A percentile compares a stretch with the other conserved stretches of the same genome.
Conservation (phyloP, 2,113 vertebrate species). For the Varanus komodoensis region DNA sequence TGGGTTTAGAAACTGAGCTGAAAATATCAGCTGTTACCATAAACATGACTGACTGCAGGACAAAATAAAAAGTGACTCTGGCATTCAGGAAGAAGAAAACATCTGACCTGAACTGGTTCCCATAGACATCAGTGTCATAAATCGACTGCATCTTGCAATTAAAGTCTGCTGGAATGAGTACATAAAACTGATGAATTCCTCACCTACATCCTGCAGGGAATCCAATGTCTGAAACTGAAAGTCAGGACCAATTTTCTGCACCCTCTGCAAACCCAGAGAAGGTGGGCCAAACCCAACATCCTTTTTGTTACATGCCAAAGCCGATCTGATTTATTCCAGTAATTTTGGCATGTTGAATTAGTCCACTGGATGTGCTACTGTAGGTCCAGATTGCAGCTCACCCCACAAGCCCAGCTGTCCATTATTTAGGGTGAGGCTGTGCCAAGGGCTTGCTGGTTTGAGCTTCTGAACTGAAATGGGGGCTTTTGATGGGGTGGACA, state of each 20-base stretch:
- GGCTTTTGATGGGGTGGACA: neutral
- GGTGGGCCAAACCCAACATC: neutral
- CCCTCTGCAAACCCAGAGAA: neutral
- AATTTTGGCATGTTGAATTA: slow-evolving; percentile 11
- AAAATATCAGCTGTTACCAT: neutral
- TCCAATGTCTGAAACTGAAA: neutral
- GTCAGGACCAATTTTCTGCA: neutral
- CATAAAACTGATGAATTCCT: slow-evolving; percentile 20
- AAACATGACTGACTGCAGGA: neutral
- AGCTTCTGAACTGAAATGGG: no score
- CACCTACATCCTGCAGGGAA: neutral
- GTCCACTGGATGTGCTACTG: neutral
- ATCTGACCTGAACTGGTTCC: neutral
- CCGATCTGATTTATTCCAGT: neutral
- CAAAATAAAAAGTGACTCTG: neutral
- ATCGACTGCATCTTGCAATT: neutral
- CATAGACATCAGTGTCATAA: neutral
- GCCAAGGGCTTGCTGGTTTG: neutral
- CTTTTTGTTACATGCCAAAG: slow-evolving; percentile 4
- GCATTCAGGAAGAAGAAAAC: neutral
- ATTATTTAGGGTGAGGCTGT: neutral
- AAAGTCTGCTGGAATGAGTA: neutral
- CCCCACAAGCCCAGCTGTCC: neutral
- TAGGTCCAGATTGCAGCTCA: slow-evolving; percentile 9
- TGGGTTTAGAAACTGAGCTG: neutral